Base-by-base conservation (phyloP, 30 jellyfish, hydroid and myxozoan genomes). In the Nemopilema nomurai region DNA sequence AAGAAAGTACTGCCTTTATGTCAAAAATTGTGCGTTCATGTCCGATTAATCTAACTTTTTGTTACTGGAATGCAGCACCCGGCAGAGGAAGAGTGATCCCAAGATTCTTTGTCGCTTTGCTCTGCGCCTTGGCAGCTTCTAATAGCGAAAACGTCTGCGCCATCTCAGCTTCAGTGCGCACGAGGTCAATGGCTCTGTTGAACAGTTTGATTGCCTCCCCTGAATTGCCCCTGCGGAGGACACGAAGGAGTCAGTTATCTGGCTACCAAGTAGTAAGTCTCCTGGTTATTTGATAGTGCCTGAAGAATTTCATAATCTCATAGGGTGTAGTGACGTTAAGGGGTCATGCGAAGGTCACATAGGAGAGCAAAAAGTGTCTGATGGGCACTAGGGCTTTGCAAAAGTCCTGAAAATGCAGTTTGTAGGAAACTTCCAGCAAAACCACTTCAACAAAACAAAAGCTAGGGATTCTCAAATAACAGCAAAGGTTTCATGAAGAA, bases 121-220 rank as follows among this genome's bases (percentile, higher is more conserved):
- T 88, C 77, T 94, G 99, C 18, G 97, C 97, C 75, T 94, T 94
- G 23, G 99, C 97, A 23, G 99, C 99, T 82, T 94, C 99, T 30
- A 94, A 68, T 51, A 94, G 52, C 6, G 99, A 94, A 67, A 87
- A 94, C 64, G 99, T 83, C 78, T 85, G 96, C 26, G 99, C 97
- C 99, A 94, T 94, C 67, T 94, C 99, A 23, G 97, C 88, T 75
- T 94, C 99, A 8, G 99, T 88, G 75, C 99, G 99, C 18, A 89
- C 99, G 25, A 94, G 89, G 41, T 89, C 97, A 24, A 94, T 86
- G 21, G 99, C 97, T 66, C 91, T 84, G 18, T 80, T 77, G 82
- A 94, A 94, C 67, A 84, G 66, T 70, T 70, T 64, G 24, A 84
- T 76, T 7, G 99, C 99, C 67, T 94, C 97, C 6, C 89, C 99